Conservation (phyloP, 2,888 invertebrate species). For the Pseudeuparius sepicola region DNA sequence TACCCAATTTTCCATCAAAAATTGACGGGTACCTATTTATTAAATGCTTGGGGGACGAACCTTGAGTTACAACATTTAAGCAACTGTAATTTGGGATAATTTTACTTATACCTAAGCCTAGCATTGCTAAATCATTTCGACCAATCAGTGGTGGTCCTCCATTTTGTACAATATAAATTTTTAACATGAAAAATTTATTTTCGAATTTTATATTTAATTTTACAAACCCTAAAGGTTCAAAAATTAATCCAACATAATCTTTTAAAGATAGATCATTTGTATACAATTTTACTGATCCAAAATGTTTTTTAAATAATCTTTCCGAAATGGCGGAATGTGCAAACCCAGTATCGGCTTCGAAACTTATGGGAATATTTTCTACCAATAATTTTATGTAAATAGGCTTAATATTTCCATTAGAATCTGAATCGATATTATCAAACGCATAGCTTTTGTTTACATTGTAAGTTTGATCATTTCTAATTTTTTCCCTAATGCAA, state of each 20-base stretch:
- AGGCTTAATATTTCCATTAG: conserved; percentile 14
- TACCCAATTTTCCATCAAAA: conserved; percentile 11
- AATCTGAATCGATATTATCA: background rate
- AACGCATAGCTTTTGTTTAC: background rate
- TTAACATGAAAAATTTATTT: conserved; percentile 8
- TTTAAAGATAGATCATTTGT: conserved; percentile 16
- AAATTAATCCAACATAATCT: conserved; percentile 17
- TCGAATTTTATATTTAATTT: conserved; percentile 16
- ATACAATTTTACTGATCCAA: conserved; percentile 10
- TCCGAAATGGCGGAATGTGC: conserved; percentile 19
- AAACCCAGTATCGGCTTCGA: conserved; percentile 17
- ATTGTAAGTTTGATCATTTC: background rate
- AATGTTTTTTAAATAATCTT: conserved; percentile 18
- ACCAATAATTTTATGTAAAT: conserved; percentile 13
- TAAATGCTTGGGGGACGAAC: background rate
- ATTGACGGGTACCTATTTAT: conserved; percentile 5
- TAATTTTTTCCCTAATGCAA: conserved; percentile 7
- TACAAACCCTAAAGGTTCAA: conserved; percentile 16
- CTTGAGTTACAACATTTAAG: background rate
- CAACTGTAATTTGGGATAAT: conserved; percentile 6
- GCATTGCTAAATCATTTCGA: conserved; percentile 15
- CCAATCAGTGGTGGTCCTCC: conserved; percentile 17
- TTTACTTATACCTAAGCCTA: conserved; percentile 16
- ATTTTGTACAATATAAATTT: conserved; percentile 15
- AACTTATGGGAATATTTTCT: conserved; percentile 16